These are phyloP conservation scores for Oryzias dopingdopingensis DNA, from an alignment of 2,797 vertebrate genomes.

Conservation along the genomic window DNA sequence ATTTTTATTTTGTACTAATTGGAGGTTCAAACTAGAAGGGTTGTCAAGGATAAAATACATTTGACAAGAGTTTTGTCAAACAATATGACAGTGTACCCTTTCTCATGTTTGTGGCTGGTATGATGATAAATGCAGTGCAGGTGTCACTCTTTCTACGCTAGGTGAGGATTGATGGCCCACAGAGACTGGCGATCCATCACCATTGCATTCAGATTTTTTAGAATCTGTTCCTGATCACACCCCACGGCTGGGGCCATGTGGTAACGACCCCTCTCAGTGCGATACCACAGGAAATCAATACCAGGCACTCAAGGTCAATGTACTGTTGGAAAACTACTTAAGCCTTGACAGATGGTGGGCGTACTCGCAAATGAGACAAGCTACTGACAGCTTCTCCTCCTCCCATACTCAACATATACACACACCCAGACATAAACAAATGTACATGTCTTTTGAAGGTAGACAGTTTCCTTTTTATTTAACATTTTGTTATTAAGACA, in stretches of 20 bases:
- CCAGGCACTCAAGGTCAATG: conserved; percentile 97
- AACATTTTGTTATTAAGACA: neutral
- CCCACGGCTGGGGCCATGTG: conserved; percentile 82
- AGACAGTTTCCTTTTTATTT: neutral
- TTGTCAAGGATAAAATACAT: conserved; percentile 21
- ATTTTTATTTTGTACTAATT: conserved; percentile 47
- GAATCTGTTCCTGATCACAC: conserved; percentile 94
- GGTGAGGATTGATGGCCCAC: conserved; percentile 90
- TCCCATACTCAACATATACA: conserved; percentile 26
- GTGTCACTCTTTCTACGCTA: conserved; percentile 84
- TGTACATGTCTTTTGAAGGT: conserved; percentile 56
- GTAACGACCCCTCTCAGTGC: conserved; percentile 91
- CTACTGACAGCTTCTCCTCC: conserved; percentile 79
- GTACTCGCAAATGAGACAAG: conserved; percentile 83
- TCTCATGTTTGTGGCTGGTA: conserved; percentile 70
- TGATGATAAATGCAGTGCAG: conserved; percentile 91
- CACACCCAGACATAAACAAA: conserved; percentile 53
- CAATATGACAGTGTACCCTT: conserved; percentile 35
- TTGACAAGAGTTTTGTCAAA: too few species aligned
- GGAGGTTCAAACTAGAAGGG: conserved; percentile 27
- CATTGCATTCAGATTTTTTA: conserved; percentile 88
- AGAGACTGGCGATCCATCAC: conserved; percentile 89
- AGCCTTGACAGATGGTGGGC: conserved; percentile 88
- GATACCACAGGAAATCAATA: conserved; percentile 97
- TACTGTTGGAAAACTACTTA: conserved; percentile 98